Evolutionary conservation across 2,888 invertebrate genomes (phyloP).

Genomic region (Phortica magna): DNA sequence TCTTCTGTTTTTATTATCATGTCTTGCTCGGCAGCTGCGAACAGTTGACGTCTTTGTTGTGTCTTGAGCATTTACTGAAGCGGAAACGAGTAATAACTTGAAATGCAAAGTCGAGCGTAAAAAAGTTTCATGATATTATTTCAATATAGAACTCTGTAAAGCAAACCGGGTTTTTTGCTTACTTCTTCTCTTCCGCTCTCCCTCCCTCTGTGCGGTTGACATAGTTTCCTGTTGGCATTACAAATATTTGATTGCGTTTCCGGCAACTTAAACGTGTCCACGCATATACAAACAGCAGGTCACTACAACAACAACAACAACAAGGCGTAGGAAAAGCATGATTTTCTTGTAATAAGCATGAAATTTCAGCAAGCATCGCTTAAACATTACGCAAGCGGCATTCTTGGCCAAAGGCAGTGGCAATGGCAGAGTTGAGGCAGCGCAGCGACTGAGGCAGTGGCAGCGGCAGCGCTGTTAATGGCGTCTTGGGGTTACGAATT

Average conservation of each 20-base stretch:
- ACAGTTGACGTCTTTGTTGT: neutral
- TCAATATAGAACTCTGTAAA: neutral
- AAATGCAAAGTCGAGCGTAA: constrained; percentile 12
- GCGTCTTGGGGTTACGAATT: neutral
- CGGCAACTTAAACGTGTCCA: constrained; percentile 15
- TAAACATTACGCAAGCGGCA: neutral
- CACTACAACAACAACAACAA: neutral
- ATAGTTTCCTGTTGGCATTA: constrained; percentile 24
- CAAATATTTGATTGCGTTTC: constrained; percentile 24
- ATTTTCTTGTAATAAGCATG: neutral
- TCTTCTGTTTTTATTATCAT: no score
- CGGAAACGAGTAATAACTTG: neutral
- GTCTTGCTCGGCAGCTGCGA: neutral
- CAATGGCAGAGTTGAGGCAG: no score
- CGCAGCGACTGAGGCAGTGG: no score
- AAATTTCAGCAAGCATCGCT: no score
- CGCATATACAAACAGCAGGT: constrained; percentile 13
- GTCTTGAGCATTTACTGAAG: neutral
- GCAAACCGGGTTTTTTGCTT: neutral
- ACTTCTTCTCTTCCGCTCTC: neutral
- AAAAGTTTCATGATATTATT: neutral
- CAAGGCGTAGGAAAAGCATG: neutral
- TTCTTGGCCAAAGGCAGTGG: neutral
- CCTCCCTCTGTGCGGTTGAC: neutral
- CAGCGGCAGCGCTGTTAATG: neutral